Evolutionary conservation across 2,888 invertebrate species (phyloP).

Genomic region (Melanophora roralis): DNA sequence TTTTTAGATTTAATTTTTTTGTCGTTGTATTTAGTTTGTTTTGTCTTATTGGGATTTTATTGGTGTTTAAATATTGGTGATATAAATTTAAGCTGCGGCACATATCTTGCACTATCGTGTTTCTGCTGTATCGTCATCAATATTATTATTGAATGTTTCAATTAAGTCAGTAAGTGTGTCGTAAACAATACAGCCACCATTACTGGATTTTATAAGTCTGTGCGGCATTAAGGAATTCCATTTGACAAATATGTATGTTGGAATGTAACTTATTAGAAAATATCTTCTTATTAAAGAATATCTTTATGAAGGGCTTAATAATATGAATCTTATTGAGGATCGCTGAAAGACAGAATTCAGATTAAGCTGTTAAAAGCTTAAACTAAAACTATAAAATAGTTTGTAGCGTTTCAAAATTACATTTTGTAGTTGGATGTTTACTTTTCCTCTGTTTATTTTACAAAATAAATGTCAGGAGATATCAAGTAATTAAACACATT

Average conservation of each 20-base stretch:
- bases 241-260: neutral
- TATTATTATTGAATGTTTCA: conserved; percentile 51
- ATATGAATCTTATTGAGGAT: no score
- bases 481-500: no score
- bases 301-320: no score
- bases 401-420: no score
- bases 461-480: no score
- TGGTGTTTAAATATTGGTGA: conserved; percentile 46
- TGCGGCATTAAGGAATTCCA: neutral
- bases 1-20: neutral
- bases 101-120: conserved; percentile 54
- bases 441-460: no score
- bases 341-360: no score
- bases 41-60: conserved; percentile 40
- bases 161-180: conserved; percentile 53
- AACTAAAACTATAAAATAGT: no score
- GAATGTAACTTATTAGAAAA: neutral
- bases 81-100: conserved; percentile 52
- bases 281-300: neutral
- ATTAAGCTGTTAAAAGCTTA: no score
- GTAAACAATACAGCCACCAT: conserved; percentile 29
- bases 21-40: neutral
- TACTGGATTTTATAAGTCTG: neutral
- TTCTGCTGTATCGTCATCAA: conserved; percentile 39
- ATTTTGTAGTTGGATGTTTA: no score